Percentiles rank a stretch among this genome's conserved stretches.
Evolutionary conservation across 2,888 invertebrate species (phyloP).

Genomic region (Timema podura): DNA sequence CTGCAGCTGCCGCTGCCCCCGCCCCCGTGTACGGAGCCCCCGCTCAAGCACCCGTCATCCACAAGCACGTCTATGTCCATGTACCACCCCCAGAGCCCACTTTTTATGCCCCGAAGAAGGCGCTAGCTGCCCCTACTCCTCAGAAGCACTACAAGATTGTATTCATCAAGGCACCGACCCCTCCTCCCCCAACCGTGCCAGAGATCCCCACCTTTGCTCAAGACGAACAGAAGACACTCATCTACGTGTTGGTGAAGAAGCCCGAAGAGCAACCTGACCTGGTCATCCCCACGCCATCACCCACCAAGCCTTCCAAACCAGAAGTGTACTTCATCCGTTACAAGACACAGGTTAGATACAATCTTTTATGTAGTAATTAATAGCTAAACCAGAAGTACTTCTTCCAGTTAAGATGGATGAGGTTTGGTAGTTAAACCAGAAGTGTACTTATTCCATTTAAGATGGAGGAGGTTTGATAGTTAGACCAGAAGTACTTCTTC

Average conservation of each 20-base stretch:
- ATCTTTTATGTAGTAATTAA: too few relatives aligned
- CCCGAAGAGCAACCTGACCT: slow-evolving; percentile 80
- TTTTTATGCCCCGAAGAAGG: slow-evolving; percentile 57
- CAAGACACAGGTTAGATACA: slow-evolving; percentile 65
- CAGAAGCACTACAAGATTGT: slow-evolving; percentile 83
- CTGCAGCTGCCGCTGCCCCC: slow-evolving; percentile 48
- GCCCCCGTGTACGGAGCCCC: slow-evolving; percentile 55
- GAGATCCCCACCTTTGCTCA: slow-evolving; percentile 57
- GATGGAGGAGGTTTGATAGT: too few relatives aligned
- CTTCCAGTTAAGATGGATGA: too few relatives aligned
- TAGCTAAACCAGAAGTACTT: too few relatives aligned
- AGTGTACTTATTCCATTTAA: too few relatives aligned
- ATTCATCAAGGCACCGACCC: slow-evolving; percentile 67
- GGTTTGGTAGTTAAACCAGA: too few relatives aligned
- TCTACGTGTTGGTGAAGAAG: slow-evolving; percentile 84
- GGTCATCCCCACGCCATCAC: slow-evolving; percentile 71
- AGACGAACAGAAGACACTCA: slow-evolving; percentile 83
- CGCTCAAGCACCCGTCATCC: slow-evolving; percentile 69
- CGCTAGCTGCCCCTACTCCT: slow-evolving; percentile 48
- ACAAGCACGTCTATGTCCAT: slow-evolving; percentile 88
- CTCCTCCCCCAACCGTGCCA: slow-evolving; percentile 49
- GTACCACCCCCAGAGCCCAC: slow-evolving; percentile 80
- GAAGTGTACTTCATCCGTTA: slow-evolving; percentile 90
- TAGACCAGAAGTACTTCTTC: background rate
- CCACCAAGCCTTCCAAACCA: slow-evolving; percentile 83